Percentiles rank a stretch among this genome's conserved stretches.
Evolutionary conservation across 1,140 invertebrate species (phyloP).

Genomic region (Saccostrea glomerata): DNA sequence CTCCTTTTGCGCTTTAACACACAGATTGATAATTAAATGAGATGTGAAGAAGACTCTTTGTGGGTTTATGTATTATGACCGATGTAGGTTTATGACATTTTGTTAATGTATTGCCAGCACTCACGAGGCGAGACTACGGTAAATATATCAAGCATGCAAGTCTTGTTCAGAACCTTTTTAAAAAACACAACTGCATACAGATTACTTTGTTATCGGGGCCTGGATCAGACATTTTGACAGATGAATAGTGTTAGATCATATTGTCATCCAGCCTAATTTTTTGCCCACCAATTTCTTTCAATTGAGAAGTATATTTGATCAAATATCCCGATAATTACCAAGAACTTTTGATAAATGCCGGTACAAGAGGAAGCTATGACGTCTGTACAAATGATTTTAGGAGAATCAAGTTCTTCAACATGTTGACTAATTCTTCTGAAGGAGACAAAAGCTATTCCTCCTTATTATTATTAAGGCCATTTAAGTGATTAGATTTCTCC

Average conservation of each 20-base stretch:
- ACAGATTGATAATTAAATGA: slow-evolving; percentile 37
- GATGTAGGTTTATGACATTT: slow-evolving; percentile 31
- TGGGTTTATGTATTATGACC: slow-evolving; percentile 19
- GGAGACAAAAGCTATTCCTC: slow-evolving; percentile 23
- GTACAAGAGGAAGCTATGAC: background rate
- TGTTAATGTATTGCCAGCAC: slow-evolving; percentile 10
- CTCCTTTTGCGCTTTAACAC: slow-evolving; percentile 18
- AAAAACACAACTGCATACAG: slow-evolving; percentile 13
- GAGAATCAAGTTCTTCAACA: slow-evolving; percentile 1
- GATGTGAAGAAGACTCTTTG: background rate
- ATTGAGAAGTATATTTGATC: slow-evolving; percentile 36
- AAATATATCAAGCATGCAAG: slow-evolving; percentile 20
- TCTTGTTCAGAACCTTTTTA: slow-evolving; percentile 11
- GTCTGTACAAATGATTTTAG: slow-evolving; percentile 5
- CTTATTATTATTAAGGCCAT: background rate
- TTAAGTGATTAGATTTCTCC: background rate
- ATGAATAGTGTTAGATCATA: slow-evolving; percentile 37
- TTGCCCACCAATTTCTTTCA: slow-evolving; percentile 36
- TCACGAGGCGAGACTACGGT: background rate
- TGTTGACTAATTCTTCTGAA: slow-evolving; percentile 19
- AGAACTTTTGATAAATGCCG: slow-evolving; percentile 11
- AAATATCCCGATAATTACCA: background rate
- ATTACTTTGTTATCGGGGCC: slow-evolving; percentile 9
- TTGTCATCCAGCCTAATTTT: slow-evolving; percentile 26
- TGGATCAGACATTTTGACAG: slow-evolving; percentile 30